Evolutionary conservation across 2,113 vertebrate species (phyloP), one percentile per base, ranked within the genome.

Genomic region (Atlantisia rogersi): DNA sequence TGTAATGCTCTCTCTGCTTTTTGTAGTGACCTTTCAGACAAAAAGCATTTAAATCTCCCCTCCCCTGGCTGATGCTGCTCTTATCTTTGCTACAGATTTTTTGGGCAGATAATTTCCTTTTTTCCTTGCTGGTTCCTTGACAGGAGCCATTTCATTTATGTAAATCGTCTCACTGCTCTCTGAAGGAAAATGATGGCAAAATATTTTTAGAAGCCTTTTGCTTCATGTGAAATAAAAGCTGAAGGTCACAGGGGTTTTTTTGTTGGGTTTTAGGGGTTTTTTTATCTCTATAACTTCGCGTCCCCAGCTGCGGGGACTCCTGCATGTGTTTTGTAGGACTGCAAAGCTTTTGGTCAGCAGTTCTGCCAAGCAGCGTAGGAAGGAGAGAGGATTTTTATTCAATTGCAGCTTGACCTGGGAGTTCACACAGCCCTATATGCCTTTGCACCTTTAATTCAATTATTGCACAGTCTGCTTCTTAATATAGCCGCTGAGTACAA

Each of bases 381-480:
- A 95, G 87, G 75, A 94, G 88, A 95, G 80, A 87, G 82, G 79
- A 84, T 79, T 95, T 88, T 94, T 92, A 97, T 88, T 92, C 95
- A 94, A 78, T 92, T 96, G 91, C 85, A 84, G 56, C 59, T 88
- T 96, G 93, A 96, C 95, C 95, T 22, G 3, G 31, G 77, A 77
- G 82, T 96, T 94, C 88, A 90, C 74, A 32, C 78, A 94, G 81
- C 69, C 77, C 35, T 94, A 67, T 85, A 76, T 87, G 91, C 82
- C 82, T 96, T 97, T 95, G 85, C 96, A 97, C 95, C 87, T 97
- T 92, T 97, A 96, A 97, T 97, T 97, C 90, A 97, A 95, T 95
- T 95, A 96, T 37, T 81, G 68, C 42, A 65, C 76, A 83, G 92
- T 31, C 92, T 86, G 83, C 80, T 96, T 93, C 97, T 97, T 94